Evolutionary conservation across 2,113 vertebrate species (phyloP).

Genomic region (Gymnarchus niloticus): DNA sequence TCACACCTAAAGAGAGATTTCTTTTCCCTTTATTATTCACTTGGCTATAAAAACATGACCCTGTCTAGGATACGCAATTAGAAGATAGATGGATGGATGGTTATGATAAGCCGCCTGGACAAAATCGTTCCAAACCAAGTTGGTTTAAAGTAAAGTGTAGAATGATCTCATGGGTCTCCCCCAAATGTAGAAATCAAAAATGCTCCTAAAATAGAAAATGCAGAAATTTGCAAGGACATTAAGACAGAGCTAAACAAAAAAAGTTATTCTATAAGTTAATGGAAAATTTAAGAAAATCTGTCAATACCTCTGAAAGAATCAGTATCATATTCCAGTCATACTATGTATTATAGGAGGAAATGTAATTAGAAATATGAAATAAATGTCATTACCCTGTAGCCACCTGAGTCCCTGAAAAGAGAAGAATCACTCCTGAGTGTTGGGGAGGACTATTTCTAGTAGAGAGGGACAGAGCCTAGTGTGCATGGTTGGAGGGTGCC

Average conservation of each 20-base stretch:
- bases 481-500: neutral
- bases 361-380: neutral
- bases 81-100: too few species aligned
- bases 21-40: neutral
- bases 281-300: neutral
- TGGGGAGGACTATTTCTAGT: neutral
- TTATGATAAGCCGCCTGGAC: too few species aligned
- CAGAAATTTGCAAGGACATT: neutral
- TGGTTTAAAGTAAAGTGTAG: neutral
- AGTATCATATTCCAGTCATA: neutral
- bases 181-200: conserved; percentile 2
- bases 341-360: neutral
- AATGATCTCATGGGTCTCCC: neutral
- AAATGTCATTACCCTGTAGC: neutral
- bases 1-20: neutral
- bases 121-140: neutral
- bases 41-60: neutral
- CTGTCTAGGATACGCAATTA: too few species aligned
- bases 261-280: neutral
- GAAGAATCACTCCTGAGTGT: neutral
- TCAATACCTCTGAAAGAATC: neutral
- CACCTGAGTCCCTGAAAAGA: neutral
- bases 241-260: neutral
- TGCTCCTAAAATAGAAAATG: conserved; percentile 4
- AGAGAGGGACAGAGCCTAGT: neutral